Conservation (phyloP, 1,140 invertebrate genomes). For the Theocolax elegans region DNA sequence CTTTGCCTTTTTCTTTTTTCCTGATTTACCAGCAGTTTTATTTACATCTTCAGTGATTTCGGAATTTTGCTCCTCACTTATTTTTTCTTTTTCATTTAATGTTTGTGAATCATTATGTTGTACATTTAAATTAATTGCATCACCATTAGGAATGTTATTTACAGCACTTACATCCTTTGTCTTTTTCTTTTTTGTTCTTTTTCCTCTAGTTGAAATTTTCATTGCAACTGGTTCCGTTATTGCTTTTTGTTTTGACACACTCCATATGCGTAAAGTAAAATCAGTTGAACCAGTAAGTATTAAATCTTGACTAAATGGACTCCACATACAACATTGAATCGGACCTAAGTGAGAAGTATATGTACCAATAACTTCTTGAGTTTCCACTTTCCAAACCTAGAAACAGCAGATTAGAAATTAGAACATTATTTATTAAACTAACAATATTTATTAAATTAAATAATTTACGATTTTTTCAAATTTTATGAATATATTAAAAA, state of each 20-base stretch:
- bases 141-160: neutral
- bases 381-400: slow-evolving; percentile 79
- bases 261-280: slow-evolving; percentile 73
- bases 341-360: slow-evolving; percentile 69
- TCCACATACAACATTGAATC: slow-evolving; percentile 73
- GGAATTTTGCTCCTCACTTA: neutral
- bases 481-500: neutral
- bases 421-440: too few species aligned
- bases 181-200: slow-evolving; percentile 46
- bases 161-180: neutral
- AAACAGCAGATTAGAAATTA: slow-evolving; percentile 10
- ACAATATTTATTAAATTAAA: neutral
- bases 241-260: slow-evolving; percentile 47
- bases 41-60: neutral
- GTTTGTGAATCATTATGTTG: too few species aligned
- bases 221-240: slow-evolving; percentile 32
- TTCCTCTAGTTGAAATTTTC: slow-evolving; percentile 36
- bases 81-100: neutral
- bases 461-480: neutral
- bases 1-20: slow-evolving; percentile 38
- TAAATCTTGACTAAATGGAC: slow-evolving; percentile 72
- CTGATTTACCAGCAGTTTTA: slow-evolving; percentile 9
- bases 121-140: neutral
- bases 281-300: slow-evolving; percentile 74
- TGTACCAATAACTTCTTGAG: slow-evolving; percentile 68